A percentile compares a stretch with the other conserved stretches of the same genome.
Conservation (phyloP, 2,797 vertebrate species). For the Liasis olivaceus region DNA sequence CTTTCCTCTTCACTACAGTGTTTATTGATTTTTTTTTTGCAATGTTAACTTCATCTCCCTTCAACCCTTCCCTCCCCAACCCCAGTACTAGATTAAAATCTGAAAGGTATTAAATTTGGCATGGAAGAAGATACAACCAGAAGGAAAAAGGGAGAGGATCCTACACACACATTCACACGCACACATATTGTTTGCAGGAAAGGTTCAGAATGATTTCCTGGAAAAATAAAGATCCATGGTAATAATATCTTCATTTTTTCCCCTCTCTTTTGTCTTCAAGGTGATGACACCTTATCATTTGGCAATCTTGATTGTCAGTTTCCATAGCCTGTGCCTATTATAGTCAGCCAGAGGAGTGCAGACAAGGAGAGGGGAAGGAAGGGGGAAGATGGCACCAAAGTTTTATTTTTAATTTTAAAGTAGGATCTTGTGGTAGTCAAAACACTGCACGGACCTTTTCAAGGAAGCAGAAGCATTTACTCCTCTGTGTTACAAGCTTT, state of each 20-base stretch:
- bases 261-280: conserved; percentile 67
- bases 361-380: conserved; percentile 61
- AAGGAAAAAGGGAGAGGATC: neutral
- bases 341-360: conserved; percentile 67
- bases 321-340: conserved; percentile 65
- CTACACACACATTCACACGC: neutral
- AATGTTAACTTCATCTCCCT: conserved; percentile 40
- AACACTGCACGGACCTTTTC: conserved; percentile 62
- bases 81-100: conserved; percentile 55
- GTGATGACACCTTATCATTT: conserved; percentile 73
- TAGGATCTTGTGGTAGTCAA: conserved; percentile 52
- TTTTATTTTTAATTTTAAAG: conserved; percentile 67
- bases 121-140: neutral
- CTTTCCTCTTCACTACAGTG: conserved; percentile 64
- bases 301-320: conserved; percentile 70
- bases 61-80: neutral
- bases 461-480: conserved; percentile 58
- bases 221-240: conserved; percentile 68
- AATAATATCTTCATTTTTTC: conserved; percentile 65
- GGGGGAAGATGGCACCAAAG: conserved; percentile 39
- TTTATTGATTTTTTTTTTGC: conserved; percentile 65
- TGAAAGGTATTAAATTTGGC: conserved; percentile 61
- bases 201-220: conserved; percentile 57
- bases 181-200: neutral
- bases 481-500: conserved; percentile 64